A percentile compares a stretch with the other conserved stretches of the same genome.
phyloP scores from a whole-genome alignment of 2,888 invertebrate genomes.

The Hydroisotoma schaefferi region DNA sequence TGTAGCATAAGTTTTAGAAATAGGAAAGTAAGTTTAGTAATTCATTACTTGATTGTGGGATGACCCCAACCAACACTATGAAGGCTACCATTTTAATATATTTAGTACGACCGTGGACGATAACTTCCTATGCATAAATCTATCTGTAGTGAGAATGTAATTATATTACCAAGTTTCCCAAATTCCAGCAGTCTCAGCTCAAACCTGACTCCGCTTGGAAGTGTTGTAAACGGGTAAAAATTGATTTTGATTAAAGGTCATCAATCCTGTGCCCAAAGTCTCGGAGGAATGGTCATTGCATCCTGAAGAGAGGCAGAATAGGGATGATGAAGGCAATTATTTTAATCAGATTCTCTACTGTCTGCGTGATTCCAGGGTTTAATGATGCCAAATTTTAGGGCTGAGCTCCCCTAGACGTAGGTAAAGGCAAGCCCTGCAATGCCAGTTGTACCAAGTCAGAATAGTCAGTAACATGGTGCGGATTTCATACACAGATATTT shows the following conservation, averaged over 20 bases:
- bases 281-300: conserved; percentile 42
- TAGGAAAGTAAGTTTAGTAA: too few relatives aligned
- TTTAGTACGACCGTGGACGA: too few relatives aligned
- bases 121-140: too few relatives aligned
- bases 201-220: too few relatives aligned
- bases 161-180: too few relatives aligned
- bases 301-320: conserved; percentile 17
- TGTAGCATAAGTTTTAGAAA: too few relatives aligned
- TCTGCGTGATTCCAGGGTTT: conserved; percentile 49
- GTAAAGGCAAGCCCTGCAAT: not conserved
- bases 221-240: conserved; percentile 38
- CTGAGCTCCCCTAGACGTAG: conserved; percentile 20
- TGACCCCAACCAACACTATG: too few relatives aligned
- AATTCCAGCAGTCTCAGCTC: too few relatives aligned
- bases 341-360: conserved; percentile 50
- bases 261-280: conserved; percentile 44
- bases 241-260: conserved; percentile 49
- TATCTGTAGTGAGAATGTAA: too few relatives aligned
- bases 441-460: not conserved
- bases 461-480: conserved; percentile 16
- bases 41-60: too few relatives aligned
- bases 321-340: conserved; percentile 49
- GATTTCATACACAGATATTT: conserved; percentile 46
- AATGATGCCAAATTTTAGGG: conserved; percentile 49
- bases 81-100: too few relatives aligned